These are phyloP conservation scores for Reinhardtius hippoglossoides DNA, from an alignment of 2,113 vertebrate genomes.

Conservation along the genomic window DNA sequence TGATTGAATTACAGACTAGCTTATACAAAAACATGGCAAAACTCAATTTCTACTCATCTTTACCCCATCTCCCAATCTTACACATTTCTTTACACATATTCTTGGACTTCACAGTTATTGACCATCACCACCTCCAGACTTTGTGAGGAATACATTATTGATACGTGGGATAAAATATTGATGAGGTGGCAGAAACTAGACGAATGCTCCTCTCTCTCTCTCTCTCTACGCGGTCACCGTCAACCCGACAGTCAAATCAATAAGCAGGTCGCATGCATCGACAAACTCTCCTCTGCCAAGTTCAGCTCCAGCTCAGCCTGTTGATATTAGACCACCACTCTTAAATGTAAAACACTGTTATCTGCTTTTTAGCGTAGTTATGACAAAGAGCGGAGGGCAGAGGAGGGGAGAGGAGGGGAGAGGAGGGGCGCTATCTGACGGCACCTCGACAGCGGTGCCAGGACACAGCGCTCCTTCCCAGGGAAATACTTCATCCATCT, in stretches of 20 bases:
- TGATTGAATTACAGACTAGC: too few species aligned
- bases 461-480: constrained; percentile 61
- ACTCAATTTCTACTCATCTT: too few species aligned
- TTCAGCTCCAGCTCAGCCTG: not conserved
- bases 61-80: not conserved
- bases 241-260: not conserved
- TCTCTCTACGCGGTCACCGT: too few species aligned
- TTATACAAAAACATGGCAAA: too few species aligned
- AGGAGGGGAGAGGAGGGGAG: constrained; percentile 47
- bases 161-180: constrained; percentile 4
- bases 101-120: not conserved
- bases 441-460: constrained; percentile 67
- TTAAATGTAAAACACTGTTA: constrained; percentile 38
- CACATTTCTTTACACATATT: not conserved
- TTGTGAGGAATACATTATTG: not conserved
- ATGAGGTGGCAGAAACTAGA: not conserved
- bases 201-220: not conserved
- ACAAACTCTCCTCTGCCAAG: not conserved
- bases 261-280: too few species aligned
- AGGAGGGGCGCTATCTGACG: constrained; percentile 59
- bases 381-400: constrained; percentile 52
- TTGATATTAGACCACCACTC: constrained; percentile 13
- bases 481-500: constrained; percentile 76
- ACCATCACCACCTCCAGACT: not conserved
- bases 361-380: constrained; percentile 35